Conservation (phyloP, 2,888 invertebrate species). For the Sinelater perroti region DNA sequence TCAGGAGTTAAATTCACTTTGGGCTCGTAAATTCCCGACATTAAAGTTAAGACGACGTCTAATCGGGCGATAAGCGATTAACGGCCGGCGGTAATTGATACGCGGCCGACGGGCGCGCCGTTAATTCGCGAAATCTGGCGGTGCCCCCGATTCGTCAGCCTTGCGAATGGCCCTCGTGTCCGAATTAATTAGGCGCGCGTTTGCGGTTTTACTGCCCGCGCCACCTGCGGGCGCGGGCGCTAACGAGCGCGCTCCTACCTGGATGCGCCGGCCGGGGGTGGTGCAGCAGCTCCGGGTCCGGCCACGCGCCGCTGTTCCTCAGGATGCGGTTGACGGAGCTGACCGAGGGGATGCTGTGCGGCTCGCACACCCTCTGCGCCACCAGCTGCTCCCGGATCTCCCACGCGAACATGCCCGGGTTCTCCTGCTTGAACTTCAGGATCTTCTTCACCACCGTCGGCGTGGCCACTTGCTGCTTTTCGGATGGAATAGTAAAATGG, state of each 20-base stretch:
- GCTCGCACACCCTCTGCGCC: slow-evolving; percentile 89
- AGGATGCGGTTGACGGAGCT: slow-evolving; percentile 94
- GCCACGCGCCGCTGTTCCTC: slow-evolving; percentile 86
- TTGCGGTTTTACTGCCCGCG: neutral
- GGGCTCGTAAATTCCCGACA: slow-evolving; percentile 21
- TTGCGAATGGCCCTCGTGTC: too few species aligned
- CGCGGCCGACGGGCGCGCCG: slow-evolving; percentile 8
- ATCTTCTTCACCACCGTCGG: slow-evolving; percentile 96
- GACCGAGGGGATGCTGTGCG: slow-evolving; percentile 90
- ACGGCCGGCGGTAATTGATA: slow-evolving; percentile 15
- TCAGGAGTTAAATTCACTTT: slow-evolving; percentile 24
- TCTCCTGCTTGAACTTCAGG: slow-evolving; percentile 91
- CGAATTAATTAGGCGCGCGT: slow-evolving; percentile 15
- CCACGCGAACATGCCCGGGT: slow-evolving; percentile 97
- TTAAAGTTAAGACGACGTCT: slow-evolving; percentile 24
- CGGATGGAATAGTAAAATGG: too few species aligned
- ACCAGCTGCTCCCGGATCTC: slow-evolving; percentile 92
- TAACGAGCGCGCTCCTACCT: slow-evolving; percentile 40
- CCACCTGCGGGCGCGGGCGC: slow-evolving; percentile 1
- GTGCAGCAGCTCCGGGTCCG: slow-evolving; percentile 64
- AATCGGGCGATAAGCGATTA: slow-evolving; percentile 20
- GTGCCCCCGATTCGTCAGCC: slow-evolving; percentile 10
- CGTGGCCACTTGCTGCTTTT: slow-evolving; percentile 88
- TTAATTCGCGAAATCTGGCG: slow-evolving; percentile 24
- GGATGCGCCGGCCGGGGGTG: slow-evolving; percentile 52